Percentiles rank a stretch among this genome's conserved stretches.
Evolutionary conservation across 1,140 invertebrate genomes (phyloP).

Genomic region (Potamilus streckersoni): DNA sequence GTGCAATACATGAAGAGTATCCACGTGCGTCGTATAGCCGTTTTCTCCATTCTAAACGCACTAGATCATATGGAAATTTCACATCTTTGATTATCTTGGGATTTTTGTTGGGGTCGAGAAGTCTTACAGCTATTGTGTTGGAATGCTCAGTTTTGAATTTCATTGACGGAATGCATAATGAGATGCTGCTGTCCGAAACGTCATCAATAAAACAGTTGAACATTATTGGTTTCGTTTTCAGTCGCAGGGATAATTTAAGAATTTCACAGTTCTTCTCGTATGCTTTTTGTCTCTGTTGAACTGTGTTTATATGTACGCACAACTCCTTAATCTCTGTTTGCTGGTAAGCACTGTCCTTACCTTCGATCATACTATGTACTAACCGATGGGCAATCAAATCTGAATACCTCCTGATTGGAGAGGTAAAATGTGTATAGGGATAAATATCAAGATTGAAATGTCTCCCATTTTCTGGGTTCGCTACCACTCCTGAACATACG

Average conservation of each 20-base stretch:
- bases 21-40: conserved; percentile 10
- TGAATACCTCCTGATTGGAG: too few relatives aligned
- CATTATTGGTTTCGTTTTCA: conserved; percentile 25
- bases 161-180: conserved; percentile 26
- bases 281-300: conserved; percentile 21
- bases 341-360: conserved; percentile 28
- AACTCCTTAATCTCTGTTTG: conserved; percentile 35
- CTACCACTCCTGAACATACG: conserved; percentile 4
- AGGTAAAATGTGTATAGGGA: too few relatives aligned
- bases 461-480: not conserved
- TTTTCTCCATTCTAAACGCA: conserved; percentile 14
- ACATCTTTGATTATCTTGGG: conserved; percentile 22
- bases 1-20: not conserved
- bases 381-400: conserved; percentile 73
- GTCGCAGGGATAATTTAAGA: conserved; percentile 21
- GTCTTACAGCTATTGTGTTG: conserved; percentile 26
- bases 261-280: conserved; percentile 32
- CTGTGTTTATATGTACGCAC: conserved; percentile 34
- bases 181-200: conserved; percentile 17
- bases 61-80: conserved; percentile 1
- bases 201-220: conserved; percentile 26
- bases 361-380: conserved; percentile 72
- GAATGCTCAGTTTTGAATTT: conserved; percentile 9
- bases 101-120: conserved; percentile 30
- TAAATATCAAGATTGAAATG: conserved; percentile 56